Base-by-base conservation (phyloP, 1,140 invertebrate species). In the Aphaenogaster ashmeadi region DNA sequence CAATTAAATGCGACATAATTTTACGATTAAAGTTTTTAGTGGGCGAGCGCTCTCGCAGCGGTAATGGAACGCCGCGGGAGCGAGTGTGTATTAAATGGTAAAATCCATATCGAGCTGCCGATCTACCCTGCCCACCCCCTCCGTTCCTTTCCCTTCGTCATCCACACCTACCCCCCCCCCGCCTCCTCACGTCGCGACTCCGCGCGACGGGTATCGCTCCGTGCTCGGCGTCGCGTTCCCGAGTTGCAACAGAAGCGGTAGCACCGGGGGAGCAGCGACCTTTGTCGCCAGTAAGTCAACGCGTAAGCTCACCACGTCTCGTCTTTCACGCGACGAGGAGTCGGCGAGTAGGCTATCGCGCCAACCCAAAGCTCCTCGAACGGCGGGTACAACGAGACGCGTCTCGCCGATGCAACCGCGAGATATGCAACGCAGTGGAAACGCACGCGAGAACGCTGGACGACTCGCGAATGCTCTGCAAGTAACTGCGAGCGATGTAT, bases 1-100 rank as follows among this genome's bases (percentile, higher is more conserved):
- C 87, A 90, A 93, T 93, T 92, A 93, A 92, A 90, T 88, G 87
- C 87, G 86, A 92, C 90, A 86, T 92, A 89, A 89, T 91, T 91
- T 93, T 88, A 89, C 90, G 89, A 90, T 92, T 90, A 86, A 91
- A 90, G 87, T 90, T 92, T 92, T 90, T 89, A 89, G 89, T 87
- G 86, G 60, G 75, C 86, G 66, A 66, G 75, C 77, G 88, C 86
- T 86, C 87, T 58, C 64, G 88, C 72, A 38, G 69, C 72, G 75
- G 80, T 84, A 84, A 84, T 84, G 69, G 69, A 84, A 84, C 80
- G 41, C 27, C 85, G 88, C 79, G 50, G 78, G 66, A 69, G 72
- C 27, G 72, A 69, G 75, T 67, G 79, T 84, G 71, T 86, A 92
- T 90, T 88, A 86, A 90, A 90, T 87, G 62, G 77, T 86, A 85